Evolutionary conservation across 2,888 invertebrate species (phyloP).

Genomic region (Heliconius ismenius): DNA sequence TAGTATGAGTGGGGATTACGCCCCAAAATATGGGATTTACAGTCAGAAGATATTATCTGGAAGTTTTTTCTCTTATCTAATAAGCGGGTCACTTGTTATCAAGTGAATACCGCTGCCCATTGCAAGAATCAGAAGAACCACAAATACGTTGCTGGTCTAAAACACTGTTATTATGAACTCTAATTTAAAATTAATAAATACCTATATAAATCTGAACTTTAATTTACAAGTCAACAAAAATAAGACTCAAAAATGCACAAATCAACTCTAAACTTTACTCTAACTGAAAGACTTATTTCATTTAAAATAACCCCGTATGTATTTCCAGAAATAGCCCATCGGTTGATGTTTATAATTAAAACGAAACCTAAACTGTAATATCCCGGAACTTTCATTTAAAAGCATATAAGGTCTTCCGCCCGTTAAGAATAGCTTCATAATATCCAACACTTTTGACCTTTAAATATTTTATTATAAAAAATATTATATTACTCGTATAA

Average conservation of each 20-base stretch:
- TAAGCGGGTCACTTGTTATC: too few relatives aligned
- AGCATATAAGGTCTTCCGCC: slow-evolving; percentile 5
- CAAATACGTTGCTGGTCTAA: too few relatives aligned
- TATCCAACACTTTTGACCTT: slow-evolving; percentile 5
- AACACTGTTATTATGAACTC: too few relatives aligned
- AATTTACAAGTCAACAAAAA: background rate
- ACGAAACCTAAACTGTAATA: background rate
- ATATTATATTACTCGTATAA: background rate
- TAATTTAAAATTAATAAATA: too few relatives aligned
- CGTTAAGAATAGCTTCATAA: background rate
- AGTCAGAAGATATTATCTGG: too few relatives aligned
- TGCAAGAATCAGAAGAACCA: too few relatives aligned
- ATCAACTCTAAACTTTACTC: background rate
- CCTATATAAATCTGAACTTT: too few relatives aligned
- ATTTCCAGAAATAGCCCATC: background rate
- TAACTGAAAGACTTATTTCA: background rate
- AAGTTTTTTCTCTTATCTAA: too few relatives aligned
- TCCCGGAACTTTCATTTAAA: background rate
- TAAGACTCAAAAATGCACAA: background rate
- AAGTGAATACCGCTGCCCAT: too few relatives aligned
- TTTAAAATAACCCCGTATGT: background rate
- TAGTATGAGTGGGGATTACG: too few relatives aligned
- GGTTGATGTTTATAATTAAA: slow-evolving; percentile 6
- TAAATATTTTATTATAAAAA: background rate
- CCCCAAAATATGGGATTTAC: too few relatives aligned